Evolutionary conservation across 2,888 invertebrate genomes (phyloP).

Genomic region (Callosobruchus maculatus): DNA sequence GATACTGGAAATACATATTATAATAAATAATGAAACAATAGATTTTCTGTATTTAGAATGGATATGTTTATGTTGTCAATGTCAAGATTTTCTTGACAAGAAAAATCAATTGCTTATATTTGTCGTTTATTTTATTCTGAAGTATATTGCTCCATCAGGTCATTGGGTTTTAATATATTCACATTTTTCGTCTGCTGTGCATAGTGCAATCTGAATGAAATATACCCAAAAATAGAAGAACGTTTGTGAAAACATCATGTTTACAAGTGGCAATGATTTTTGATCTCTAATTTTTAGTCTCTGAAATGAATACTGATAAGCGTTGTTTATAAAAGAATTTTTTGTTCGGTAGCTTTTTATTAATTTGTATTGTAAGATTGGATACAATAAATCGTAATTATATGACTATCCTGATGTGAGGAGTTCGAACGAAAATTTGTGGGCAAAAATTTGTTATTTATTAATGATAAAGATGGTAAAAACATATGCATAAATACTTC

Average conservation of each 20-base stretch:
- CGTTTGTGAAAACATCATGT: conserved; percentile 5
- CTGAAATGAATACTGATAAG: conserved; percentile 24
- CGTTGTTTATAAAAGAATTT: conserved; percentile 23
- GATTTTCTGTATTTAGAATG: too few relatives aligned
- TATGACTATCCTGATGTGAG: conserved; percentile 22
- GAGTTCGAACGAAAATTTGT: not conserved
- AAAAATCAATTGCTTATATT: too few relatives aligned
- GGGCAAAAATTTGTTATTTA: not conserved
- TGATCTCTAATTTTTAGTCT: conserved; percentile 42
- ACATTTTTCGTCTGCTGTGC: conserved; percentile 17
- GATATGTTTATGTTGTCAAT: too few relatives aligned
- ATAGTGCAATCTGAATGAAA: conserved; percentile 30
- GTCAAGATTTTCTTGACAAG: too few relatives aligned
- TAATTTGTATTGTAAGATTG: conserved; percentile 20
- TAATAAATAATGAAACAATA: too few relatives aligned
- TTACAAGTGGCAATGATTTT: conserved; percentile 48
- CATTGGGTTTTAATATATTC: conserved; percentile 10
- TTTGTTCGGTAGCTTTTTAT: conserved; percentile 28
- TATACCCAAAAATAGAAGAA: conserved; percentile 1
- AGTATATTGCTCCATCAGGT: not conserved
- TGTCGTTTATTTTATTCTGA: too few relatives aligned
- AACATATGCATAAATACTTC: not conserved
- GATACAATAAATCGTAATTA: conserved; percentile 14
- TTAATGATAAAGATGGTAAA: not conserved
- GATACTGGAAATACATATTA: too few relatives aligned